These are phyloP conservation scores for Drosophila limbata DNA, from an alignment of 2,888 invertebrate genomes.

Conservation along the genomic window DNA sequence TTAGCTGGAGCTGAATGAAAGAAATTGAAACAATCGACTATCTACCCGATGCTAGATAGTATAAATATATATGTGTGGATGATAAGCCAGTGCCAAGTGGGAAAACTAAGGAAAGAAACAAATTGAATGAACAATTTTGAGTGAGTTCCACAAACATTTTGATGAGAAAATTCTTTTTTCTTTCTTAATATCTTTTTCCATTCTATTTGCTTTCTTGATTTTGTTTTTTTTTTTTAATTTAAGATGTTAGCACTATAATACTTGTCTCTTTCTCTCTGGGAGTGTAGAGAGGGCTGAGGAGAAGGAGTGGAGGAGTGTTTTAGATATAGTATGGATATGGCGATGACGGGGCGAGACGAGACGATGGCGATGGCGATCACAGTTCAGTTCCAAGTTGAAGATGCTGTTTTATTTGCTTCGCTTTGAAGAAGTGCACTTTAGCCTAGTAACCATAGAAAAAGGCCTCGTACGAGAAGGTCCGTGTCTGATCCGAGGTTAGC, in stretches of 20 bases:
- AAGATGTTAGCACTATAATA: conserved; percentile 51
- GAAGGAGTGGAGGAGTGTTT: conserved; percentile 13
- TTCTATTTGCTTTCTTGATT: conserved; percentile 16
- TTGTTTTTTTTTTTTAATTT: conserved; percentile 25
- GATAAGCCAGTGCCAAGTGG: conserved; percentile 37
- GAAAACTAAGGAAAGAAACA: background rate
- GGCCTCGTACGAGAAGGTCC: conserved; percentile 77
- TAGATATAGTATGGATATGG: conserved; percentile 25
- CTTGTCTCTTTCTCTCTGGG: conserved; percentile 29
- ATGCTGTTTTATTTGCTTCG: conserved; percentile 59
- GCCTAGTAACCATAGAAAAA: conserved; percentile 83
- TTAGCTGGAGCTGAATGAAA: conserved; percentile 34
- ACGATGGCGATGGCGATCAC: conserved; percentile 68
- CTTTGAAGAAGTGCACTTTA: conserved; percentile 20
- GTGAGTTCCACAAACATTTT: conserved; percentile 2
- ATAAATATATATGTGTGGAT: conserved; percentile 12
- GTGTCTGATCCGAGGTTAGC: conserved; percentile 74
- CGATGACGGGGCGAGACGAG: conserved; percentile 1
- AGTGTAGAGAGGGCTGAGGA: background rate
- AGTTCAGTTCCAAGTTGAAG: conserved; percentile 72
- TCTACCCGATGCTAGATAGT: background rate
- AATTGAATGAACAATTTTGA: conserved; percentile 15
- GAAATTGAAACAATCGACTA: conserved; percentile 7
- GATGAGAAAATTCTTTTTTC: conserved; percentile 2
- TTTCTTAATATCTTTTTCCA: conserved; percentile 14